Base-by-base conservation (phyloP, 2,113 vertebrate genomes). In the Dipodomys merriami region DNA sequence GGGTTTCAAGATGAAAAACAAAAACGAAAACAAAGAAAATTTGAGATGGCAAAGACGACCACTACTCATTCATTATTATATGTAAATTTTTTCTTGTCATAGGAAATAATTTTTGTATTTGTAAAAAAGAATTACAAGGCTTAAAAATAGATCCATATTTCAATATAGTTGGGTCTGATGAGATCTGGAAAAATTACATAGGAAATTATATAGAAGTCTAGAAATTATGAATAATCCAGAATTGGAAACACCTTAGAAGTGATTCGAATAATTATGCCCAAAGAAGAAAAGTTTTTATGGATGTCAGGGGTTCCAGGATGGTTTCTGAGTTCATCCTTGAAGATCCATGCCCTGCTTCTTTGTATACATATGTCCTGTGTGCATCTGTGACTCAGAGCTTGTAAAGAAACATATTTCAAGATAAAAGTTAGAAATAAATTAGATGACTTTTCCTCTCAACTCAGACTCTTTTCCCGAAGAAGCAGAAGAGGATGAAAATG, bases 41-140 rank as follows among this genome's bases (percentile, higher is more conserved):
- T 23, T 30, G 22, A 84, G 82, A 73, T 69, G 8, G 46, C 68
- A 81, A 35, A 81, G 25, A 71, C 29, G 25, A 67, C 20, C 39
- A 69, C 60, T 78, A 68, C 25, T 49, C 16, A 44, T n/a, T 64
- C 33, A 30, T 60, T 89, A 93, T 80, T 88, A 20, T 78, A n/a
- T 81, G 20, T 73, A 27, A 29, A 57, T 79, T 81, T 79, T 69
- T 91, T 91, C 23, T 81, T 88, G 30, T 79, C 29, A 80, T 33
- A 73, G 13, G 27, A 83, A 89, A 33, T 86, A 30, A 46, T 87
- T 76, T 67, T 80, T 79, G 27, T 88, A 53, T 81, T 67, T 65
- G 2, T 89, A 35, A 84, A 23, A 35, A n/a, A 73, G 65, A 69
- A 71, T 64, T 29, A 46, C 9, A 78, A 84, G 44, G 44, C 49